These are phyloP conservation scores for Sinocyclocheilus maitianheensis DNA, from an alignment of 2,113 vertebrate genomes.

Conservation along the genomic window DNA sequence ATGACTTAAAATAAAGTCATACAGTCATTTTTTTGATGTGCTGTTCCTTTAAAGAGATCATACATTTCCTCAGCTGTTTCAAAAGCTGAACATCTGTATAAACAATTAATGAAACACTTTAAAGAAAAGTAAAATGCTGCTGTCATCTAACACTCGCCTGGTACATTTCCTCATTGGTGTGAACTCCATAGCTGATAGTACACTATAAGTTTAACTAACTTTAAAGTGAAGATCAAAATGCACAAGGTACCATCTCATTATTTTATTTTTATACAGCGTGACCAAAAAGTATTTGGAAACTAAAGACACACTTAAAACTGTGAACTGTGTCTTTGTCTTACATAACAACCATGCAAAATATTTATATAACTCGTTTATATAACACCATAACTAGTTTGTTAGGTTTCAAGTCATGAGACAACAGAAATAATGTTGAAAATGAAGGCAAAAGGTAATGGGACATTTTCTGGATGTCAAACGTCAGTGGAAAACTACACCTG, in stretches of 20 bases:
- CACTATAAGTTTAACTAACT: background rate
- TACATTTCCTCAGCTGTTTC: background rate
- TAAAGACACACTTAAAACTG: background rate
- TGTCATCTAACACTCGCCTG: background rate
- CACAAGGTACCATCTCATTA: background rate
- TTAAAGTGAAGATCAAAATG: background rate
- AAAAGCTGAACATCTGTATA: background rate
- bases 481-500: background rate
- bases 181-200: background rate
- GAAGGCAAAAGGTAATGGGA: background rate
- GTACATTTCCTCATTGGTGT: background rate
- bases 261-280: background rate
- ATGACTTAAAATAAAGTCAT: background rate
- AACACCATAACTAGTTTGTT: too few species aligned
- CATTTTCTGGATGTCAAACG: background rate
- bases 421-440: background rate
- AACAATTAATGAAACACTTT: too few species aligned
- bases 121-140: background rate
- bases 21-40: background rate
- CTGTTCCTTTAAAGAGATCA: background rate
- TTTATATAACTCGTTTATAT: too few species aligned
- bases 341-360: background rate
- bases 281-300: background rate
- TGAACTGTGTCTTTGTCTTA: background rate
- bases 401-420: background rate